A percentile compares a stretch with the other conserved stretches of the same genome.
Evolutionary conservation across 2,888 invertebrate genomes (phyloP).

Genomic region (Diarsia rubi): DNA sequence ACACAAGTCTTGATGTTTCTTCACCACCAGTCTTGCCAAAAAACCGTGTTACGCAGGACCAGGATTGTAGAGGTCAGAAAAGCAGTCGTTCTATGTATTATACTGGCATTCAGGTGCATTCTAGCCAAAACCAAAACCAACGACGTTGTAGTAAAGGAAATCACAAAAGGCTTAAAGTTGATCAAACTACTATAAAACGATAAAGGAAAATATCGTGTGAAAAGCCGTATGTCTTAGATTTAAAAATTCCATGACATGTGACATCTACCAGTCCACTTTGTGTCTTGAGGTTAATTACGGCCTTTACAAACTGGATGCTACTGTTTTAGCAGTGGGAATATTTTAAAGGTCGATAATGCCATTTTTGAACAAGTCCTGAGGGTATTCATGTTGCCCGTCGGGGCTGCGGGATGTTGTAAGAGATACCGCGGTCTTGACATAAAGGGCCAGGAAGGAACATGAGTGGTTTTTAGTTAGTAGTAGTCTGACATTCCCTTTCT

Average conservation of each 20-base stretch:
- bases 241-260: background rate
- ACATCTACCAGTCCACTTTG: no score
- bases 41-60: background rate
- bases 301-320: background rate
- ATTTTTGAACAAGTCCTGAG: background rate
- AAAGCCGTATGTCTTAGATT: background rate
- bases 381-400: background rate
- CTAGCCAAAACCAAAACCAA: background rate
- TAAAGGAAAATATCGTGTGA: background rate
- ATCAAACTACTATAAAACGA: background rate
- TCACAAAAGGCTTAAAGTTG: background rate
- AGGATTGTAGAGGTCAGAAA: background rate
- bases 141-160: background rate
- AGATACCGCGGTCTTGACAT: no score
- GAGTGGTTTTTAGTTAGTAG: no score
- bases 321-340: background rate
- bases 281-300: background rate
- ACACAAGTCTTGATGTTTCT: background rate
- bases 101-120: background rate
- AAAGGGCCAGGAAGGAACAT: no score
- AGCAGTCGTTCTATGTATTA: background rate
- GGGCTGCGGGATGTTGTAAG: no score
- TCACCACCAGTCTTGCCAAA: background rate
- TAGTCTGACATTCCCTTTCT: no score
- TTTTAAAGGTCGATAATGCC: background rate